Evolutionary conservation across 2,113 vertebrate species (phyloP).

Genomic region (Anoura caudifer): DNA sequence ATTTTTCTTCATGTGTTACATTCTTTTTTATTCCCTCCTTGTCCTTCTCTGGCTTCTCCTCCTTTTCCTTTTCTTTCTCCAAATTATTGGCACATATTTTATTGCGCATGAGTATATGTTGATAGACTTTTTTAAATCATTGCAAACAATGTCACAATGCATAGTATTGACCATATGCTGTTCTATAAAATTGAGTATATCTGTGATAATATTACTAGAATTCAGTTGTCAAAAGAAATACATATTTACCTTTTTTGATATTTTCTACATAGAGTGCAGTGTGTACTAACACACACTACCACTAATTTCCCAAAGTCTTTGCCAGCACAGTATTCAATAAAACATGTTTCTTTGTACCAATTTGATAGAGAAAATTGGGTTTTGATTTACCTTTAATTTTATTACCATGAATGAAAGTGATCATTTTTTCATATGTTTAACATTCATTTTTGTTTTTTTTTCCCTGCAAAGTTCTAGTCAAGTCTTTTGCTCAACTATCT

Average conservation of each 20-base stretch:
- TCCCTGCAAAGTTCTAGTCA: neutral
- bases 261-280: neutral
- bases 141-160: neutral
- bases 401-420: neutral
- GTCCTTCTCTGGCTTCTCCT: neutral
- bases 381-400: neutral
- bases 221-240: neutral
- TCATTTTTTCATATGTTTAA: neutral
- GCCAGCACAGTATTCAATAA: neutral
- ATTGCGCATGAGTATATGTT: neutral
- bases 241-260: neutral
- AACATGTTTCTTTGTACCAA: neutral
- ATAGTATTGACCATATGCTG: neutral
- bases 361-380: neutral
- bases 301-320: neutral
- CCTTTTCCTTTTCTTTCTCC: neutral
- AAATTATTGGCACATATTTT: neutral
- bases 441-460: neutral
- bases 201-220: neutral
- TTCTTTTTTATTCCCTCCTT: neutral
- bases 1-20: neutral
- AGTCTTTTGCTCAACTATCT: neutral
- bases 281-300: neutral
- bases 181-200: neutral
- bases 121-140: neutral